Conservation (phyloP, 64 coral and sea anemone species). For the Platygyra sinensis region DNA sequence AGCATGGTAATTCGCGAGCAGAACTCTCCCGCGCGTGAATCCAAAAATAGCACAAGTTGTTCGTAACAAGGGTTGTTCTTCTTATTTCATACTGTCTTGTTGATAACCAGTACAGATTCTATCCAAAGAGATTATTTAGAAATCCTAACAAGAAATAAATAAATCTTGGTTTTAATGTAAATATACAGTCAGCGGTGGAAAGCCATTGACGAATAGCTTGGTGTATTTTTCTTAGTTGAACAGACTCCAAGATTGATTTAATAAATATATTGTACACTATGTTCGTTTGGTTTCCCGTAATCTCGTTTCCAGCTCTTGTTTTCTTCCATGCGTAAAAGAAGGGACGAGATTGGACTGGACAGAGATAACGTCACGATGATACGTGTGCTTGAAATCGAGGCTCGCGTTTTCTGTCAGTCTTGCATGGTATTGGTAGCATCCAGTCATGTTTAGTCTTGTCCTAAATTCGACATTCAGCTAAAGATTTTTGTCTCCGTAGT, state of each 20-base stretch:
- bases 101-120: not conserved
- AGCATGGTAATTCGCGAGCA: too few relatives aligned
- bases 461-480: not conserved
- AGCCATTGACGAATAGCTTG: not conserved
- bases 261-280: slow-evolving; percentile 51
- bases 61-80: not conserved
- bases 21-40: too few relatives aligned
- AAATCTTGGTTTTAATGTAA: slow-evolving; percentile 11
- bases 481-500: not conserved
- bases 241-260: not conserved
- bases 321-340: not conserved
- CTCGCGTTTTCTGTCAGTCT: not conserved
- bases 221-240: slow-evolving; percentile 18
- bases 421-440: not conserved
- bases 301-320: not conserved
- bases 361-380: not conserved
- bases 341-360: not conserved
- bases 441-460: not conserved
- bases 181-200: not conserved
- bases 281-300: not conserved
- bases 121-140: slow-evolving; percentile 1
- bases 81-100: not conserved
- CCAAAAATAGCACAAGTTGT: too few relatives aligned
- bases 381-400: not conserved
- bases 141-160: slow-evolving; percentile 31